These are phyloP conservation scores for Melanotaenia nigrans DNA, from an alignment of 2,797 vertebrate species.

Conservation along the genomic window DNA sequence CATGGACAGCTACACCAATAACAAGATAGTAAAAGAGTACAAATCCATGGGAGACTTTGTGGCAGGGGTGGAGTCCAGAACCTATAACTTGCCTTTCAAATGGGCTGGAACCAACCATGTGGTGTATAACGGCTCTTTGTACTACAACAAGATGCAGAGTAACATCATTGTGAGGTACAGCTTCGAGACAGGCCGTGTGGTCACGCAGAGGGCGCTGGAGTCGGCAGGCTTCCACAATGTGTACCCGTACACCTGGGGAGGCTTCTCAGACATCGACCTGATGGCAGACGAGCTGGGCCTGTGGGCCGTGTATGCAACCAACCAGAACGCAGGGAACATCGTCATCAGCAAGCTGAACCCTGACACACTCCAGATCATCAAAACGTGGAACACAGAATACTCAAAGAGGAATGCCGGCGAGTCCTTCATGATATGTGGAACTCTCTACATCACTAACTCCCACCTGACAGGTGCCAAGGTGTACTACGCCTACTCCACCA, in stretches of 20 bases:
- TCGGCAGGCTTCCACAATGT: conserved; percentile 97
- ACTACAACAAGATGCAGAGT: conserved; percentile 99
- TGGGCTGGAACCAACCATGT: conserved; percentile 99
- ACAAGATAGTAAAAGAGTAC: conserved; percentile 96
- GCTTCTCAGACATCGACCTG: conserved; percentile 97
- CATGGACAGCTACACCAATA: conserved; percentile 99
- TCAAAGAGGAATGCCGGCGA: conserved; percentile 99
- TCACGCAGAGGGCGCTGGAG: conserved; percentile 93
- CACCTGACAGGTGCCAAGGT: conserved; percentile 98
- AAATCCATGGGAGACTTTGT: conserved; percentile 93
- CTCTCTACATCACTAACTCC: conserved; percentile 97
- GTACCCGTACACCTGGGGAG: conserved; percentile 98
- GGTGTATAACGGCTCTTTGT: conserved; percentile 97
- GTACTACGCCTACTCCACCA: conserved; percentile 97
- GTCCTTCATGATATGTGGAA: conserved; percentile 99
- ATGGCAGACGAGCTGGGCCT: conserved; percentile 98
- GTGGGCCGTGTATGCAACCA: conserved; percentile 97
- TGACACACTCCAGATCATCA: conserved; percentile 91
- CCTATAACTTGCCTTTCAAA: conserved; percentile 97
- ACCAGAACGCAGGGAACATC: conserved; percentile 98
- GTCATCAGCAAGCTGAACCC: conserved; percentile 94
- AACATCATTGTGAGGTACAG: conserved; percentile 98
- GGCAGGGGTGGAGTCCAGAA: conserved; percentile 92
- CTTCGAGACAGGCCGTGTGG: conserved; percentile 91
- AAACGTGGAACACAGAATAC: conserved; percentile 97